Conservation (phyloP, 2,797 vertebrate species). For the Muraenolepis orangiensis region DNA sequence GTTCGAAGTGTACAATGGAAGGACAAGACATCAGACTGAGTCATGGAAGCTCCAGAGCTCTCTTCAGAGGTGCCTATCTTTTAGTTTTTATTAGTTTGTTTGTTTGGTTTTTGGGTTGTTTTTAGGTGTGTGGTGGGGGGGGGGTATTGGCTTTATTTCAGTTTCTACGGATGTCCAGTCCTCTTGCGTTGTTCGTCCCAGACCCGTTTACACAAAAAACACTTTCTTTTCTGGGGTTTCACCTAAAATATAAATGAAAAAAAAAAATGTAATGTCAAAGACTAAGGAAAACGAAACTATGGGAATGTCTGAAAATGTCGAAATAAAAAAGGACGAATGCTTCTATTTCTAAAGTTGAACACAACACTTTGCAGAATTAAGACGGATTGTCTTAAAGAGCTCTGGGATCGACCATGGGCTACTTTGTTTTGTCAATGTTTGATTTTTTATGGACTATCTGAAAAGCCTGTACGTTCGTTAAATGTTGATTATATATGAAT, state of each 20-base stretch:
- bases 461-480: conserved; percentile 81
- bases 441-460: conserved; percentile 69
- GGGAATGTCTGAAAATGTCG: conserved; percentile 58
- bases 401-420: conserved; percentile 83
- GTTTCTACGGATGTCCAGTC: conserved; percentile 41
- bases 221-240: conserved; percentile 84
- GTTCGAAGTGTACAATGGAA: conserved; percentile 44
- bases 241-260: conserved; percentile 57
- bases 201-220: conserved; percentile 87
- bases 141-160: conserved; percentile 62
- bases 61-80: conserved; percentile 79
- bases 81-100: conserved; percentile 16
- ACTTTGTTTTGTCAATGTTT: conserved; percentile 72
- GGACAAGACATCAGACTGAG: conserved; percentile 63
- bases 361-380: conserved; percentile 87
- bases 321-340: conserved; percentile 72
- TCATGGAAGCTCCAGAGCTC: conserved; percentile 66
- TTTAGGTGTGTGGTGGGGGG: too few species aligned
- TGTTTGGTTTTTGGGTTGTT: background rate
- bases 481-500: conserved; percentile 63
- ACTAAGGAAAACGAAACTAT: conserved; percentile 65
- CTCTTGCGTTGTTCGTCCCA: conserved; percentile 59
- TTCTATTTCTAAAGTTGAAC: conserved; percentile 77
- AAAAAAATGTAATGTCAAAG: conserved; percentile 55
- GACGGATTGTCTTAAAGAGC: conserved; percentile 85